phyloP scores from a whole-genome alignment of 2,888 invertebrate species.

The Ochropleura leucogaster region DNA sequence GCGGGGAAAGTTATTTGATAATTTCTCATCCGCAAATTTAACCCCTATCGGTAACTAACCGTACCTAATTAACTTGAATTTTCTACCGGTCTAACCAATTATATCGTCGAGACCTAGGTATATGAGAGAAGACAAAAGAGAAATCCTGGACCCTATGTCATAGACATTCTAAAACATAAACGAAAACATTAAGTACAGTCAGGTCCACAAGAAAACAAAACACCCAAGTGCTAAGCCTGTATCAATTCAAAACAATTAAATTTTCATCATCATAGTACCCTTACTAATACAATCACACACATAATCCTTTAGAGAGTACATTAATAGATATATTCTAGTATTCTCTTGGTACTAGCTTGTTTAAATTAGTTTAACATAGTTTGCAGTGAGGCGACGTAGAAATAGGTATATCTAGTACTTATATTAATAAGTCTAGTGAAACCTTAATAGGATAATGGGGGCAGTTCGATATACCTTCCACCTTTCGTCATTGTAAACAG shows the following conservation, averaged over 20 bases:
- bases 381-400: constrained; percentile 16
- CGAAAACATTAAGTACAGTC: background rate
- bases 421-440: constrained; percentile 1
- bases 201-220: constrained; percentile 21
- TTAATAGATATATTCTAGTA: constrained; percentile 41
- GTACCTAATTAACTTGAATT: background rate
- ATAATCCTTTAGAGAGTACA: constrained; percentile 28
- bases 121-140: background rate
- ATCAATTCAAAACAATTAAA: constrained; percentile 41
- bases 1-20: too few relatives aligned
- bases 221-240: background rate
- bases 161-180: background rate
- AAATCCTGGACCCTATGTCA: background rate
- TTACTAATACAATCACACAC: constrained; percentile 41
- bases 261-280: constrained; percentile 17
- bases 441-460: background rate
- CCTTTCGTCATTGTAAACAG: background rate
- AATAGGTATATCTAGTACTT: constrained; percentile 1
- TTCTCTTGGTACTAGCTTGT: constrained; percentile 48
- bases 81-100: background rate
- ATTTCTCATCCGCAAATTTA: too few relatives aligned
- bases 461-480: background rate
- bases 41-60: too few relatives aligned
- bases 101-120: background rate
- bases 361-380: constrained; percentile 66